Evolutionary conservation across 2,113 vertebrate species (phyloP).

Genomic region (Chloroceryle aenea): DNA sequence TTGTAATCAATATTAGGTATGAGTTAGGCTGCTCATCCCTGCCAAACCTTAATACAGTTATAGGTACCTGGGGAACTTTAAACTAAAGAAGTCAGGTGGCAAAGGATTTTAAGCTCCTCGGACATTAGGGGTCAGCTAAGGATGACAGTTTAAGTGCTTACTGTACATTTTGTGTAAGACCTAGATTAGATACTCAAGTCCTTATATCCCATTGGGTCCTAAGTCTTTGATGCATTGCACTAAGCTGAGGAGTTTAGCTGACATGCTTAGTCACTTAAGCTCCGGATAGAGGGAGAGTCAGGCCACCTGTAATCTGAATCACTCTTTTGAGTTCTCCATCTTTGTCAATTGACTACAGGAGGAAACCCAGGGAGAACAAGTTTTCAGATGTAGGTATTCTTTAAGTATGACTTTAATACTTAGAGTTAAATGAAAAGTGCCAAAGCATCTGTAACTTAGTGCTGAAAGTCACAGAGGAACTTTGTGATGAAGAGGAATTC

Average conservation of each 20-base stretch:
- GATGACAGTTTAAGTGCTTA: constrained; percentile 64
- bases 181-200: constrained; percentile 53
- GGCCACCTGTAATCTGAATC: constrained; percentile 34
- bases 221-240: constrained; percentile 45
- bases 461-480: background rate
- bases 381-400: background rate
- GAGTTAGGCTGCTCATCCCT: constrained; percentile 32
- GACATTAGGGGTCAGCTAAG: constrained; percentile 46
- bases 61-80: constrained; percentile 43
- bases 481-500: background rate
- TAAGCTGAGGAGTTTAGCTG: constrained; percentile 11
- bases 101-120: constrained; percentile 34
- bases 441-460: background rate
- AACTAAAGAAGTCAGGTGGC: constrained; percentile 29
- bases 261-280: constrained; percentile 65
- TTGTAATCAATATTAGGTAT: constrained; percentile 45
- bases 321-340: constrained; percentile 37
- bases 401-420: background rate
- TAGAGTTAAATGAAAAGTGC: background rate
- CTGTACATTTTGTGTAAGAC: constrained; percentile 57
- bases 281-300: constrained; percentile 47
- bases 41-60: constrained; percentile 50
- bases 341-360: background rate
- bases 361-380: background rate
- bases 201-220: constrained; percentile 23